A percentile compares a stretch with the other conserved stretches of the same genome.
Evolutionary conservation across 2,797 vertebrate genomes (phyloP).

Genomic region (Liasis olivaceus): DNA sequence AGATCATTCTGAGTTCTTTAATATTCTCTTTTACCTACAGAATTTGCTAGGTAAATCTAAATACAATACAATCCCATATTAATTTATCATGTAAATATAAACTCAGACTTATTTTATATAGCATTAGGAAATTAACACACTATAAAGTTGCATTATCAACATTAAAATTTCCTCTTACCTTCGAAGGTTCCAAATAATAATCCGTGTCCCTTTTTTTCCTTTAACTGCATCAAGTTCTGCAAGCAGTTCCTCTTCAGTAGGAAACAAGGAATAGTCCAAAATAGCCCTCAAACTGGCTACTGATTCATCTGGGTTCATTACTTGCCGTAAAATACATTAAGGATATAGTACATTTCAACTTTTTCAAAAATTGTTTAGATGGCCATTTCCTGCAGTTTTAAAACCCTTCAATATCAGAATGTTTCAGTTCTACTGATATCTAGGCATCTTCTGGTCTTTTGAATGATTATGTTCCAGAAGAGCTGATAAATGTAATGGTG

Average conservation of each 20-base stretch:
- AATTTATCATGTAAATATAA: neutral
- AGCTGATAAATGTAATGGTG: neutral
- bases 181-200: constrained; percentile 95
- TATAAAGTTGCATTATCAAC: neutral
- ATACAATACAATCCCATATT: neutral
- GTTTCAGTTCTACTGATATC: neutral
- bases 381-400: neutral
- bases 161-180: constrained; percentile 71
- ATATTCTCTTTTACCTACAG: neutral
- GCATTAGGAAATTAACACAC: neutral
- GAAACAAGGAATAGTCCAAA: constrained; percentile 82
- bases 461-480: neutral
- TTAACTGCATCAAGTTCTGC: constrained; percentile 82
- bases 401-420: neutral
- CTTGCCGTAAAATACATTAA: constrained; percentile 75
- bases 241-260: constrained; percentile 77
- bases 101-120: neutral
- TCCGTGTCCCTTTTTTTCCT: constrained; percentile 80
- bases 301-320: constrained; percentile 73
- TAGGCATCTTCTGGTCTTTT: neutral
- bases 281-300: constrained; percentile 85
- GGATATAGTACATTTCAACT: constrained; percentile 43
- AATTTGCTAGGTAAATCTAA: neutral
- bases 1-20: neutral
- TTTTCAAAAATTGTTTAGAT: neutral